These are phyloP conservation scores for Tenodera sinensis DNA, from an alignment of 2,888 invertebrate genomes.

Conservation along the genomic window DNA sequence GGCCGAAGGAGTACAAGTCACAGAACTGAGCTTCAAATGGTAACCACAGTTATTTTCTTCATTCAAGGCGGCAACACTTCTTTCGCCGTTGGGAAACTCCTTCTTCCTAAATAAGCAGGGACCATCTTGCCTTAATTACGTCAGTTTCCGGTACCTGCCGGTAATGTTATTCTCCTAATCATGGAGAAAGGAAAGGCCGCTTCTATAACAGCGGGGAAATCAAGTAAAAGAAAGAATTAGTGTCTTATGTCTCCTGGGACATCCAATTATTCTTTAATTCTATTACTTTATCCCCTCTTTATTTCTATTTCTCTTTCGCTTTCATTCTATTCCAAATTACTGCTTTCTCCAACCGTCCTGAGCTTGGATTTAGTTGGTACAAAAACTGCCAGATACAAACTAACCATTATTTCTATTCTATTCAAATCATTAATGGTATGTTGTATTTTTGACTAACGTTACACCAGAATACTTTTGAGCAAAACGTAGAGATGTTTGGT, in stretches of 20 bases:
- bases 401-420: too few relatives aligned
- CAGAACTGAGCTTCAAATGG: too few relatives aligned
- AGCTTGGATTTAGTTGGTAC: neutral
- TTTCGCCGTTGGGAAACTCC: neutral
- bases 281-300: neutral
- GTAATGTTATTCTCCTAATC: neutral
- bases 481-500: too few relatives aligned
- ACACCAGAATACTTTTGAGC: too few relatives aligned
- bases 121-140: neutral
- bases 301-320: neutral
- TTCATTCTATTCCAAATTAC: neutral
- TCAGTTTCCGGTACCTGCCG: neutral
- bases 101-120: neutral
- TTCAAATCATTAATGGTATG: too few relatives aligned
- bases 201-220: neutral
- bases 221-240: neutral
- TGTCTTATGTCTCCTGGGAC: neutral
- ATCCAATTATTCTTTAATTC: neutral
- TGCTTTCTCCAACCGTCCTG: neutral
- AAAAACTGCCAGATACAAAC: too few relatives aligned
- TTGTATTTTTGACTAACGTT: too few relatives aligned
- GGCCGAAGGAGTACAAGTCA: too few relatives aligned
- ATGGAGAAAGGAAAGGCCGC: neutral
- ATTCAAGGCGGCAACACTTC: neutral
- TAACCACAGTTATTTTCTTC: too few relatives aligned